phyloP scores from a whole-genome alignment of 2,113 vertebrate species.

The Myrmecophaga tridactyla region DNA sequence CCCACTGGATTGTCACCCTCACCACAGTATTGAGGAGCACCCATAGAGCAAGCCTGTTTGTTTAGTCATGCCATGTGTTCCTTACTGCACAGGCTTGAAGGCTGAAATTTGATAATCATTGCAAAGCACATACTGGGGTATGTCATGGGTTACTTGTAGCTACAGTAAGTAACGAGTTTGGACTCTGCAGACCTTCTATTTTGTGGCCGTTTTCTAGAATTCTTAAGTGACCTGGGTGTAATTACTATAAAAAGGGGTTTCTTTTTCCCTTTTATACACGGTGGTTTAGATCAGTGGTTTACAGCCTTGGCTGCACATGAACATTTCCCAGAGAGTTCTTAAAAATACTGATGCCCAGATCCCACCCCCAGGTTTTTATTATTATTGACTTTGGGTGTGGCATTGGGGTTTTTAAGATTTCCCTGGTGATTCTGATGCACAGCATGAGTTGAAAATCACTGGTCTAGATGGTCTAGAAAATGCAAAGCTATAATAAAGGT shows the following conservation, averaged over 20 bases:
- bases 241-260: not conserved
- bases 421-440: not conserved
- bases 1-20: not conserved
- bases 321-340: slow-evolving; percentile 28
- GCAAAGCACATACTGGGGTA: not conserved
- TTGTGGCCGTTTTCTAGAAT: not conserved
- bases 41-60: not conserved
- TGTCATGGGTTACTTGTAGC: not conserved
- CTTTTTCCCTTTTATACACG: not conserved
- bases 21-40: not conserved
- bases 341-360: not conserved
- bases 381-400: slow-evolving; percentile 2
- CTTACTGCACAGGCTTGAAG: not conserved
- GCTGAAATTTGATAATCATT: slow-evolving; percentile 3
- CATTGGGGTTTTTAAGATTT: not conserved
- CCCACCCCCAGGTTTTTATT: slow-evolving; percentile 1
- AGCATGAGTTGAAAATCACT: not conserved
- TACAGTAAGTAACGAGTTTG: not conserved
- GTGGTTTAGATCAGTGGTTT: not conserved
- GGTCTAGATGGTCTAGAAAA: not conserved
- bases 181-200: not conserved
- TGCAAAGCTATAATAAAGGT: not conserved
- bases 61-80: not conserved
- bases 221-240: not conserved
- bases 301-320: not conserved